These are phyloP conservation scores for Helobdella robusta DNA, from an alignment of 2,888 invertebrate genomes.

Conservation along the genomic window DNA sequence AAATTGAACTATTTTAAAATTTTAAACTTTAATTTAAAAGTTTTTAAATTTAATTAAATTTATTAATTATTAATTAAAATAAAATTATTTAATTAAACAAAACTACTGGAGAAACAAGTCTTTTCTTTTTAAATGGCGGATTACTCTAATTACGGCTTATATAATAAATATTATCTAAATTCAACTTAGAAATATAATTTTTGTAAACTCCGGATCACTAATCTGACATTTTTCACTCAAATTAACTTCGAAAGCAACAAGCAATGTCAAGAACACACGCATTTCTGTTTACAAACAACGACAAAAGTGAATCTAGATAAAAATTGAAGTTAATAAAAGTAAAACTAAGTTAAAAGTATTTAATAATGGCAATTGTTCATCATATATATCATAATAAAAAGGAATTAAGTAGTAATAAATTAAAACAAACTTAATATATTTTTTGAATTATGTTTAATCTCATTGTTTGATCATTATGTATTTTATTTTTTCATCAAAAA, in stretches of 20 bases:
- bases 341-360: neutral
- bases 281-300: too few relatives aligned
- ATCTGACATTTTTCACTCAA: too few relatives aligned
- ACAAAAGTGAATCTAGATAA: neutral
- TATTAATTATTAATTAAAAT: neutral
- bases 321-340: neutral
- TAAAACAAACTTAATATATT: neutral
- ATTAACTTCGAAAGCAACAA: too few relatives aligned
- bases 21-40: constrained; percentile 3
- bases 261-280: too few relatives aligned
- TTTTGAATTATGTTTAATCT: neutral
- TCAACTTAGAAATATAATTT: too few relatives aligned
- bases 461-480: too few relatives aligned
- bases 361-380: neutral
- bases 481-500: too few relatives aligned
- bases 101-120: too few relatives aligned
- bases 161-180: too few relatives aligned
- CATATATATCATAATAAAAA: neutral
- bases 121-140: too few relatives aligned
- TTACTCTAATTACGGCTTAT: too few relatives aligned
- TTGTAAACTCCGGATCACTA: too few relatives aligned
- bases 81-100: neutral
- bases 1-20: neutral
- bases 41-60: neutral
- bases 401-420: neutral